A percentile compares a stretch with the other conserved stretches of the same genome.
These are phyloP conservation scores for Mercenaria mercenaria DNA, from an alignment of 1,140 invertebrate species.

Conservation along the genomic window DNA sequence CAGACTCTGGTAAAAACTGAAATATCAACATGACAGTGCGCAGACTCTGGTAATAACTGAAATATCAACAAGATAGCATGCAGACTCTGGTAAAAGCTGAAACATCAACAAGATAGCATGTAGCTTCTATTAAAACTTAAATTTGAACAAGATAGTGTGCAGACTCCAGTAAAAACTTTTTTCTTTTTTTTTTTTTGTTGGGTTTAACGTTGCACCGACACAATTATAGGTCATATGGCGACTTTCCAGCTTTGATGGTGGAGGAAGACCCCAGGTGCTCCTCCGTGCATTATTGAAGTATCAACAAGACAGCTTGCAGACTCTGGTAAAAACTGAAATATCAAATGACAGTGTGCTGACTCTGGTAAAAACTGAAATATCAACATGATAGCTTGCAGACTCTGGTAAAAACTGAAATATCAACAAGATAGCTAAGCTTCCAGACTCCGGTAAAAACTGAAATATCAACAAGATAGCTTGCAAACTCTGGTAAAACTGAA, in stretches of 20 bases:
- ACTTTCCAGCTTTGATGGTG: too few species aligned
- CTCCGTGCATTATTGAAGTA: too few species aligned
- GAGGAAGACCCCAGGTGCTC: too few species aligned
- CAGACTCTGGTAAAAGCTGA: constrained; percentile 93
- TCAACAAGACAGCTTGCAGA: constrained; percentile 95
- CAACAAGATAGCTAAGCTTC: constrained; percentile 90
- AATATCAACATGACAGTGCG: too few species aligned
- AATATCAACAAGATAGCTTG: constrained; percentile 31
- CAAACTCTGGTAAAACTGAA: not conserved
- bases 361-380: too few species aligned
- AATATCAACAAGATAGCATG: constrained; percentile 94
- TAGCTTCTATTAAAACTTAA: not conserved
- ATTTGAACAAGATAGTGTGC: too few species aligned
- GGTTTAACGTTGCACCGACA: too few species aligned
- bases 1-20: not conserved
- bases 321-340: constrained; percentile 90
- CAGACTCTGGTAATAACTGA: too few species aligned
- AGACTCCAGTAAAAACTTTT: constrained; percentile 92
- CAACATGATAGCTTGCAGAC: constrained; percentile 95
- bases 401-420: constrained; percentile 90
- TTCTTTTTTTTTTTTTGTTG: too few species aligned
- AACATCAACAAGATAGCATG: constrained; percentile 29
- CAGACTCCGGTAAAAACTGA: constrained; percentile 93
- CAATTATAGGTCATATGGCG: too few species aligned
- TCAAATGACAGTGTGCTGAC: not conserved